Evolutionary conservation across 2,797 vertebrate species (phyloP).

Genomic region (Anolis apletophallus): DNA sequence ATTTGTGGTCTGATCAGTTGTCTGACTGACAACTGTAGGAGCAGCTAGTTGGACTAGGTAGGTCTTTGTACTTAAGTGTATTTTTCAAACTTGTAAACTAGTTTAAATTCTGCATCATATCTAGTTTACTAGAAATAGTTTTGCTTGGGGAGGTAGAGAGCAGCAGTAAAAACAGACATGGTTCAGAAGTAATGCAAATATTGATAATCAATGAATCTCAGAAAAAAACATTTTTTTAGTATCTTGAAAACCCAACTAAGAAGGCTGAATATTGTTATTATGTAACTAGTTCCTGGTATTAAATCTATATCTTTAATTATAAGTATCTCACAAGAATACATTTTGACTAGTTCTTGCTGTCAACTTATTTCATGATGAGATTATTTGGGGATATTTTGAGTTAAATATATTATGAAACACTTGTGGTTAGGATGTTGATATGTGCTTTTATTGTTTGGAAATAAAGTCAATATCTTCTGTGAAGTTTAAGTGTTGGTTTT

Average conservation of each 20-base stretch:
- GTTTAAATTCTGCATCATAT: not conserved
- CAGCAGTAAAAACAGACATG: too few species aligned
- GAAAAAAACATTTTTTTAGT: not conserved
- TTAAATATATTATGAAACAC: constrained; percentile 2
- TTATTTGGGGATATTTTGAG: not conserved
- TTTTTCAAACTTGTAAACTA: not conserved
- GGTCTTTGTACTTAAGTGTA: not conserved
- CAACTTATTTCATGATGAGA: not conserved
- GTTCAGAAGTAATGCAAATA: not conserved
- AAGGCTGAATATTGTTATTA: not conserved
- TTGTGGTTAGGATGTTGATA: not conserved
- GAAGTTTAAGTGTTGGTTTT: not conserved
- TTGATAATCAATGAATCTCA: not conserved
- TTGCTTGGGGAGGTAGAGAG: not conserved
- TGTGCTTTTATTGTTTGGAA: not conserved
- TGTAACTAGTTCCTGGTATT: not conserved
- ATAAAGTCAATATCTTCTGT: not conserved
- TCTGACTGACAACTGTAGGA: not conserved
- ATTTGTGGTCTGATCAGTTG: too few species aligned
- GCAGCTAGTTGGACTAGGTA: not conserved
- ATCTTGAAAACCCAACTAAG: not conserved
- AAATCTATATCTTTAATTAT: not conserved
- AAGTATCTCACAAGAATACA: not conserved
- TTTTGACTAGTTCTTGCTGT: not conserved
- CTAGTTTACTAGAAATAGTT: not conserved